These are phyloP conservation scores for Philopotamus ludificatus DNA, from an alignment of 1,140 invertebrate species.

Conservation along the genomic window DNA sequence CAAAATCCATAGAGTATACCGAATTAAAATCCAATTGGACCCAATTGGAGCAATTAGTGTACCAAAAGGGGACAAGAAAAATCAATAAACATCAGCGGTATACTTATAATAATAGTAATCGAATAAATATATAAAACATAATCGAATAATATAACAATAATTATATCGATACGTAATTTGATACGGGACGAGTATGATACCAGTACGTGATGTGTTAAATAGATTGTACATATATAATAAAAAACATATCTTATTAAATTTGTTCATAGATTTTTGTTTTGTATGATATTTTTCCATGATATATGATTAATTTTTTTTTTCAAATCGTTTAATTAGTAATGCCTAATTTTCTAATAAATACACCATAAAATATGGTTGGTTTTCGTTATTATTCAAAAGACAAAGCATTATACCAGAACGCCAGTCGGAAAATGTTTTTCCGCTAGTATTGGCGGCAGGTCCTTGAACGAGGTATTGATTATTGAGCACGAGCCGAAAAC, in stretches of 20 bases:
- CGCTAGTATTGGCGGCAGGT: not conserved
- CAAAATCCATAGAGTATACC: too few species aligned
- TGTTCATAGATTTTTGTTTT: not conserved
- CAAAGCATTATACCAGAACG: not conserved
- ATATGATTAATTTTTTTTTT: not conserved
- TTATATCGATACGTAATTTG: too few species aligned
- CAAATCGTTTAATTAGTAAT: not conserved
- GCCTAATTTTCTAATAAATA: not conserved
- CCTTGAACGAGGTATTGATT: constrained; percentile 19
- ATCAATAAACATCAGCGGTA: constrained; percentile 2
- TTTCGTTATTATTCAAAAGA: not conserved
- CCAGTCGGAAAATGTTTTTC: constrained; percentile 5
- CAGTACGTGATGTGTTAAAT: too few species aligned
- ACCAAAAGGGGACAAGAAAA: not conserved
- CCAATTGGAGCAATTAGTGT: too few species aligned
- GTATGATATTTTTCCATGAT: not conserved
- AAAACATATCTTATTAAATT: not conserved
- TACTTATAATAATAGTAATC: too few species aligned
- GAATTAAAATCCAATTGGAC: too few species aligned
- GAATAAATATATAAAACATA: too few species aligned
- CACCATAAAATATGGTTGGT: not conserved
- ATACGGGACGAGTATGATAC: too few species aligned
- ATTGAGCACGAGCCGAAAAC: not conserved
- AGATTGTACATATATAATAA: not conserved
- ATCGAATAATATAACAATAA: too few species aligned